These are phyloP conservation scores for Batillaria attramentaria DNA, from an alignment of 1,140 invertebrate genomes.

Conservation along the genomic window DNA sequence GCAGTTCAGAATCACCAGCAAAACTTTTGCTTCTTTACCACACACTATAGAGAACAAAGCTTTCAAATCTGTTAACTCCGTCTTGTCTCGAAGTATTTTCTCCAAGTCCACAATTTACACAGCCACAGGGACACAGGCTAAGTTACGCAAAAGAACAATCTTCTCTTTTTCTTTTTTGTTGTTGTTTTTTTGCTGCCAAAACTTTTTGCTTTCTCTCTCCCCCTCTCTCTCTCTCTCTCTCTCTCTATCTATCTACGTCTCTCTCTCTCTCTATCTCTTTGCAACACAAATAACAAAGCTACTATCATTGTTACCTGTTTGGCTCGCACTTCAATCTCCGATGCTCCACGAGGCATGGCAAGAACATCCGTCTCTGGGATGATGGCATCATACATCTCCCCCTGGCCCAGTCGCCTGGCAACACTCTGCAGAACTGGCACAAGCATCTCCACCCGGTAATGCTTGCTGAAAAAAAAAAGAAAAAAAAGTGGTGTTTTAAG, in stretches of 20 bases:
- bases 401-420: conserved; percentile 64
- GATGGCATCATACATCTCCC: conserved; percentile 68
- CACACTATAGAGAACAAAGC: too few relatives aligned
- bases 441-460: conserved; percentile 65
- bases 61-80: too few relatives aligned
- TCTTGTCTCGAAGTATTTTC: background rate
- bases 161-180: too few relatives aligned
- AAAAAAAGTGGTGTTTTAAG: too few relatives aligned
- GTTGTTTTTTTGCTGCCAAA: too few relatives aligned
- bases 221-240: background rate
- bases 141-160: background rate
- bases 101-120: too few relatives aligned
- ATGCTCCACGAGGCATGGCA: conserved; percentile 66
- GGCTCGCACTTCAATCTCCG: conserved; percentile 67
- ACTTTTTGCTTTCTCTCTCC: background rate
- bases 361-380: conserved; percentile 64
- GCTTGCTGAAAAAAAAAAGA: conserved; percentile 65
- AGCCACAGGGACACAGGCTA: background rate
- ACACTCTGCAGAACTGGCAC: conserved; percentile 66
- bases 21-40: too few relatives aligned
- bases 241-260: too few relatives aligned
- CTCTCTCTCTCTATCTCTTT: too few relatives aligned
- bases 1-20: too few relatives aligned
- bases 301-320: conserved; percentile 68
- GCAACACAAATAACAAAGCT: background rate